Conservation (phyloP, 2,888 invertebrate genomes). For the Epsilonema sp. region DNA sequence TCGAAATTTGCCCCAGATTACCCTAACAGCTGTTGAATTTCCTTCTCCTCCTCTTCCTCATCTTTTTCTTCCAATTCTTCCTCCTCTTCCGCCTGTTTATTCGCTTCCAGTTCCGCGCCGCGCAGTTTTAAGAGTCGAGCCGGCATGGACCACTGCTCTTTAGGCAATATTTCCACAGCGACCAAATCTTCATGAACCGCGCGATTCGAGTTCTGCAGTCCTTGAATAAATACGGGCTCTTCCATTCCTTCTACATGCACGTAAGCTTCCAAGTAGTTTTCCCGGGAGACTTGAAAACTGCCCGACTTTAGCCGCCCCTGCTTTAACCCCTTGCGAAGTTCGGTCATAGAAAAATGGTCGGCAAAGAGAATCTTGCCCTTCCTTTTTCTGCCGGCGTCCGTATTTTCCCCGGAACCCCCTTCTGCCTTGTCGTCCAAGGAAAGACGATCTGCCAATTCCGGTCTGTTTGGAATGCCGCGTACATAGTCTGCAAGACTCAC, state of each 20-base stretch:
- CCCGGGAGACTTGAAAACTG: conserved; percentile 43
- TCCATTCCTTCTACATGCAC: conserved; percentile 58
- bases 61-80: conserved; percentile 16
- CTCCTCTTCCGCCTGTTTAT: conserved; percentile 18
- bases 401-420: too few species aligned
- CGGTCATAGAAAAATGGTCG: conserved; percentile 55
- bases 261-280: conserved; percentile 78
- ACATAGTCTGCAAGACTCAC: conserved; percentile 40
- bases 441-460: conserved; percentile 58
- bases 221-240: conserved; percentile 37
- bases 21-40: conserved; percentile 4
- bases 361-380: conserved; percentile 40
- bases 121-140: conserved; percentile 40
- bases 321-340: conserved; percentile 58
- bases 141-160: conserved; percentile 71
- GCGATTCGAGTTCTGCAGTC: conserved; percentile 62
- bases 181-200: conserved; percentile 85
- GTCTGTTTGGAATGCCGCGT: too few species aligned
- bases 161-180: conserved; percentile 65
- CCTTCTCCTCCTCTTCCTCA: conserved; percentile 9
- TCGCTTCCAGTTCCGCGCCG: conserved; percentile 2
- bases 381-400: conserved; percentile 2
- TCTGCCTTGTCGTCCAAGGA: conserved; percentile 18
- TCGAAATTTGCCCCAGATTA: conserved; percentile 5
- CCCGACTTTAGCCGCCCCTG: conserved; percentile 53